Conservation (phyloP, 1,140 invertebrate species). For the Drosophila ficusphila region DNA sequence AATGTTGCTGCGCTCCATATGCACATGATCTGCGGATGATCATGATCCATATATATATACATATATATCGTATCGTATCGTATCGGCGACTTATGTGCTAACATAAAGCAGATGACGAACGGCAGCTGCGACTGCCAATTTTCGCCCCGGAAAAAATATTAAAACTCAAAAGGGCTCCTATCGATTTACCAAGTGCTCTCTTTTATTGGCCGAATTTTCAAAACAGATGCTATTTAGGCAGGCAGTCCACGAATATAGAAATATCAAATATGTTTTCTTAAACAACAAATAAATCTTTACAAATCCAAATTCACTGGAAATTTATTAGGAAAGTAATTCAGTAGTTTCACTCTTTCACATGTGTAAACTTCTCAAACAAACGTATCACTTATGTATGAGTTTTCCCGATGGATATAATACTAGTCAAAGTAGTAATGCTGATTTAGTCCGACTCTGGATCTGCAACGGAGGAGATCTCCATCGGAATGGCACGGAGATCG, state of each 20-base stretch:
- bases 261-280: too few species aligned
- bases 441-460: constrained; percentile 1
- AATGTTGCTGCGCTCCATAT: constrained; percentile 60
- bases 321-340: too few species aligned
- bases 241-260: too few species aligned
- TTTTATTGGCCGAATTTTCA: not conserved
- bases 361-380: too few species aligned
- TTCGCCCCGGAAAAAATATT: constrained; percentile 8
- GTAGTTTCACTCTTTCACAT: too few species aligned
- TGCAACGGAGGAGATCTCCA: not conserved
- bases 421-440: too few species aligned
- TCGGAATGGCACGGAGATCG: not conserved
- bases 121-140: constrained; percentile 70
- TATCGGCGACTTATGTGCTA: constrained; percentile 62
- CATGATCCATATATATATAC: constrained; percentile 12
- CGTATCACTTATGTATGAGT: too few species aligned
- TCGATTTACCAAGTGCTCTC: not conserved
- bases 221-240: not conserved
- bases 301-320: too few species aligned
- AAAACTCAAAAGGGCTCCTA: not conserved
- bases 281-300: too few species aligned
- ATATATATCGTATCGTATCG: not conserved
- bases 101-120: constrained; percentile 78
- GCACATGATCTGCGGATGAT: constrained; percentile 58
- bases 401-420: too few species aligned